phyloP scores from a whole-genome alignment of 2,888 invertebrate genomes.

The Melanchra persicariae region DNA sequence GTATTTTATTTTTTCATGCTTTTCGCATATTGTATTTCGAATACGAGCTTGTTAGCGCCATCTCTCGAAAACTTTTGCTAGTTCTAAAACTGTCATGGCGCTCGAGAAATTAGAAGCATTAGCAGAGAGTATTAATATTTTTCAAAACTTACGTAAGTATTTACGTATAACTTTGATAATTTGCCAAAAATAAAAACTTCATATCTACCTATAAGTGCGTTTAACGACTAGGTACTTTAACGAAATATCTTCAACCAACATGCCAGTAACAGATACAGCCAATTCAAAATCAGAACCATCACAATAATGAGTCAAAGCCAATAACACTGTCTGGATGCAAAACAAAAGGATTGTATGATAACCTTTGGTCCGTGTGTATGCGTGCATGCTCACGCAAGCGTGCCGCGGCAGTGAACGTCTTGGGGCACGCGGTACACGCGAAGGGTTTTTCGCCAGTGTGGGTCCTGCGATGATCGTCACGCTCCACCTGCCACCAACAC shows the following conservation, averaged over 20 bases:
- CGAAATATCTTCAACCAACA: not conserved
- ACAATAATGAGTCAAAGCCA: slow-evolving; percentile 13
- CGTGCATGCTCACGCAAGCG: slow-evolving; percentile 88
- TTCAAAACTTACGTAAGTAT: not conserved
- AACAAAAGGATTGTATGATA: slow-evolving; percentile 67
- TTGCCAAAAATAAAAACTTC: not conserved
- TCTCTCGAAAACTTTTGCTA: slow-evolving; percentile 30
- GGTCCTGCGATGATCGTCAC: slow-evolving; percentile 89
- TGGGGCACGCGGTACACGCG: slow-evolving; percentile 87
- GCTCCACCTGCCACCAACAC: slow-evolving; percentile 85
- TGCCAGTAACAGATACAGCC: not conserved
- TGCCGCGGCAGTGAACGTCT: slow-evolving; percentile 89
- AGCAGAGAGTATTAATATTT: not conserved
- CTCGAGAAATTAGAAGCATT: not conserved
- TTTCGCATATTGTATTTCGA: too few species aligned
- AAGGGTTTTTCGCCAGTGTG: slow-evolving; percentile 89
- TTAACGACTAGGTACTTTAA: not conserved
- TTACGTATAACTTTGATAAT: too few species aligned
- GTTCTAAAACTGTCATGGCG: not conserved
- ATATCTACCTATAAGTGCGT: too few species aligned
- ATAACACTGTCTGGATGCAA: slow-evolving; percentile 43
- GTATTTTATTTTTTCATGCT: too few species aligned
- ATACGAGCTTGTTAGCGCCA: slow-evolving; percentile 37
- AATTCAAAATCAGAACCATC: slow-evolving; percentile 1
- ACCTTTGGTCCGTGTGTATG: slow-evolving; percentile 89